These are phyloP conservation scores for Xylocopa sonorina DNA, from an alignment of 1,140 invertebrate species.

Conservation along the genomic window DNA sequence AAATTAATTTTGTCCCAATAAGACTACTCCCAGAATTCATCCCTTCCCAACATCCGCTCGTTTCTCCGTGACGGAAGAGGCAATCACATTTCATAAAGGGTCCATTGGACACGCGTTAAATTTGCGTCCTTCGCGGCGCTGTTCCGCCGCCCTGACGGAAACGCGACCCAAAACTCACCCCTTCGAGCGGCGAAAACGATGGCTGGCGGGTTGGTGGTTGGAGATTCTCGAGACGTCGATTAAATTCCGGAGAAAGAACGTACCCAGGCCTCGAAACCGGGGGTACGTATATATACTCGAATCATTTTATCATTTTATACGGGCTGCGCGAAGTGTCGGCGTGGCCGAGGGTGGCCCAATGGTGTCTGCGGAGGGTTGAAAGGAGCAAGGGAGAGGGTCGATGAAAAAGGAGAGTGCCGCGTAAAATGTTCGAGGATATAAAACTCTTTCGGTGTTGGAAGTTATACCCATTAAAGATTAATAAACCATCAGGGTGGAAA, in stretches of 20 bases:
- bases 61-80: background rate
- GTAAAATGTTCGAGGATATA: constrained; percentile 73
- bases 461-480: constrained; percentile 78
- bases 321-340: constrained; percentile 6
- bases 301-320: constrained; percentile 68
- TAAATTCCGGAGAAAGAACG: constrained; percentile 52
- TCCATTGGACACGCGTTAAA: constrained; percentile 23
- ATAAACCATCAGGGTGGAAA: constrained; percentile 75
- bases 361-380: constrained; percentile 31
- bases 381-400: constrained; percentile 29
- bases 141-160: background rate
- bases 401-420: constrained; percentile 62
- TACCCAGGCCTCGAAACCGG: background rate
- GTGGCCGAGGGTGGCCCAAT: background rate
- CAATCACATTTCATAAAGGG: background rate
- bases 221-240: constrained; percentile 33
- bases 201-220: background rate
- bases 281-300: constrained; percentile 40
- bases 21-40: background rate
- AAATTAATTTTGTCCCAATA: background rate
- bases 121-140: background rate
- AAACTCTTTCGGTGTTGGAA: constrained; percentile 76
- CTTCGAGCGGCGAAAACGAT: too few species aligned
- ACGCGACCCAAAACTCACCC: background rate
- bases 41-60: background rate